Evolutionary conservation across 2,888 invertebrate genomes (phyloP).

Genomic region (Spodoptera picta): DNA sequence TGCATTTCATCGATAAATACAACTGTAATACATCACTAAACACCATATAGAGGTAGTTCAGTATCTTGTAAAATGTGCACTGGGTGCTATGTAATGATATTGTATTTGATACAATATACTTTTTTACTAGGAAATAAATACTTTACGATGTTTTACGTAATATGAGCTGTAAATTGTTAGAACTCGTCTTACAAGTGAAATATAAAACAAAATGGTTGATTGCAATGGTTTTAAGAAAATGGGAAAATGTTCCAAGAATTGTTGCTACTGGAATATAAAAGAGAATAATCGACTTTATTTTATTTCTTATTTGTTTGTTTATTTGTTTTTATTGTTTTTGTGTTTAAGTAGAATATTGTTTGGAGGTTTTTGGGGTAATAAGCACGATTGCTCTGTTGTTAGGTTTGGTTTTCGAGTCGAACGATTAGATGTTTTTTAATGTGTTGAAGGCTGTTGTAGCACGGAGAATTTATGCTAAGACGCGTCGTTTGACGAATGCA

Average conservation of each 20-base stretch:
- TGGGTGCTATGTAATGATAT: slow-evolving; percentile 62
- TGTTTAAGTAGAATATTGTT: too few relatives aligned
- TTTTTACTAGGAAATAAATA: slow-evolving; percentile 73
- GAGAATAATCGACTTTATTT: too few relatives aligned
- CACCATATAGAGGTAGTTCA: slow-evolving; percentile 53
- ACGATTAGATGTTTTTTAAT: too few relatives aligned
- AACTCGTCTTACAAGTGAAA: slow-evolving; percentile 19
- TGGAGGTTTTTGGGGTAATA: too few relatives aligned
- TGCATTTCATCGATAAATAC: slow-evolving; percentile 21
- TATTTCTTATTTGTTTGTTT: too few relatives aligned
- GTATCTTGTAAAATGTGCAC: slow-evolving; percentile 64
- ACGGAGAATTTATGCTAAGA: too few relatives aligned
- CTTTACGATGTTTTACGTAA: slow-evolving; percentile 66
- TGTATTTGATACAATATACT: slow-evolving; percentile 68
- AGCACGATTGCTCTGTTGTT: too few relatives aligned
- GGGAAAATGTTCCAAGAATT: not conserved
- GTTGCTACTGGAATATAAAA: not conserved
- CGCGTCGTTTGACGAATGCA: too few relatives aligned
- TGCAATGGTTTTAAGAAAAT: slow-evolving; percentile 13
- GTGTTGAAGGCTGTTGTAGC: too few relatives aligned
- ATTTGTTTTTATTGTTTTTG: too few relatives aligned
- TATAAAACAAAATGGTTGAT: slow-evolving; percentile 32
- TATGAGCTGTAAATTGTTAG: slow-evolving; percentile 55
- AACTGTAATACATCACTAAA: slow-evolving; percentile 37
- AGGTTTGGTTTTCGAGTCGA: too few relatives aligned